These are phyloP conservation scores for Ruditapes philippinarum DNA, from an alignment of 1,140 invertebrate genomes.

Conservation along the genomic window DNA sequence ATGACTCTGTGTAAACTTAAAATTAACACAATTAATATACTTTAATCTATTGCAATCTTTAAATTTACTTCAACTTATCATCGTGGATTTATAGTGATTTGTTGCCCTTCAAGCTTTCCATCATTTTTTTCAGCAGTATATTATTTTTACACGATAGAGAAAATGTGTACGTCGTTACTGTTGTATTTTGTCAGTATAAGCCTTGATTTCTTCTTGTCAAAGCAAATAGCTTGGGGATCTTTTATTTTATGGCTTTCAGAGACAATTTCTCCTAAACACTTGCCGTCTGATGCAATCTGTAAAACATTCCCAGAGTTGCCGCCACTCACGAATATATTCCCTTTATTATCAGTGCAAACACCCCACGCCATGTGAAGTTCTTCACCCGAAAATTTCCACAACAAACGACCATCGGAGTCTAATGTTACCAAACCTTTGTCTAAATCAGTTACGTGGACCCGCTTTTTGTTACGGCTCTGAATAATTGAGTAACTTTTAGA, in stretches of 20 bases:
- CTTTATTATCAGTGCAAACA: not conserved
- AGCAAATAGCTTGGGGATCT: not conserved
- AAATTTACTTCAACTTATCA: too few relatives aligned
- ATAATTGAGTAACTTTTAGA: not conserved
- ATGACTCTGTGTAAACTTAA: too few relatives aligned
- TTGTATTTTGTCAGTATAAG: constrained; percentile 8
- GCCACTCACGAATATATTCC: not conserved
- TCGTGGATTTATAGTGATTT: too few relatives aligned
- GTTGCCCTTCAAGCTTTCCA: too few relatives aligned
- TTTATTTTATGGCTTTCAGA: not conserved
- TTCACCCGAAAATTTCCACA: not conserved
- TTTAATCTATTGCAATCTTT: too few relatives aligned
- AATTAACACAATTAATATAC: too few relatives aligned
- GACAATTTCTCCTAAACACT: not conserved
- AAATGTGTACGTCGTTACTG: not conserved
- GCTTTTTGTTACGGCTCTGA: not conserved
- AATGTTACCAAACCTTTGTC: constrained; percentile 9
- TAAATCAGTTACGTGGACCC: constrained; percentile 14
- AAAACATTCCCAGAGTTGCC: constrained; percentile 7
- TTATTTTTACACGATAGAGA: too few relatives aligned
- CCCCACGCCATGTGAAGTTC: not conserved
- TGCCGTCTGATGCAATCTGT: not conserved
- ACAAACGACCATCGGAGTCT: not conserved
- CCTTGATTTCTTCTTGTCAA: not conserved
- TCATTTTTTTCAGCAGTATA: too few relatives aligned